Base-by-base conservation (phyloP, 1,140 invertebrate genomes). In the Plutomurus gul region DNA sequence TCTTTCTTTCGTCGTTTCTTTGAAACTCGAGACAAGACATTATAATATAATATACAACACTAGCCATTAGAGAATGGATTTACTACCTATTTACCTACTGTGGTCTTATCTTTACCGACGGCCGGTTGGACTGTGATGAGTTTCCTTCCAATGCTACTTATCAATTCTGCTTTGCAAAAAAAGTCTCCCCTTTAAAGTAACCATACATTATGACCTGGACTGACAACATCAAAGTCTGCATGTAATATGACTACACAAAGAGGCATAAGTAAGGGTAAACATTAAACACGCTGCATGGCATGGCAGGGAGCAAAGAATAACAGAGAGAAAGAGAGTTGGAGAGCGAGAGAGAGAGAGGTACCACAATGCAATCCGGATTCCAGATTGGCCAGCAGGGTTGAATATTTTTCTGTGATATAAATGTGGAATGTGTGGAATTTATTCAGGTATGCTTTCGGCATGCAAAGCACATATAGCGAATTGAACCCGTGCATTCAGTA, bases 361-460 rank as follows among this genome's bases (percentile, higher is more conserved):
- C 56, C 56, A 65, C 16, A 65, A 65, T 27, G 36, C 30, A 65
- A 65, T 65, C 56, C 27, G 56, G 56, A 65, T 16, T 65, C 25
- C 27, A 65, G 56, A 65, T 65, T 65, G 56, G 56, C 56, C 56
- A 65, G 56, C 27, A 65, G 56, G 56, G 56, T 65, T 65, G 56
- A 65, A 65, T 65, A 65, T 65, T 65, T 65, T 65, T 65, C 56
- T 65, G 36, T 65, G 56, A 65, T 65, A 65, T 65, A 27, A 65
- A 65, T 65, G 56, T 65, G 56, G 56, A 65, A 65, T 65, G 56
- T 65, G 56, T 65, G 56, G 56, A 65, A 65, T 65, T 65, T 30
- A 65, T 65, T 65, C 56, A 65, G 56, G 56, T 65, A 65, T 65
- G 56, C 56, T 65, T 65, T 65, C 56, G 56, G 56, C 56, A 65